Evolutionary conservation across 2,888 invertebrate species (phyloP), one percentile per base, ranked within the genome.

Genomic region (Xanthostigma xanthostigma): DNA sequence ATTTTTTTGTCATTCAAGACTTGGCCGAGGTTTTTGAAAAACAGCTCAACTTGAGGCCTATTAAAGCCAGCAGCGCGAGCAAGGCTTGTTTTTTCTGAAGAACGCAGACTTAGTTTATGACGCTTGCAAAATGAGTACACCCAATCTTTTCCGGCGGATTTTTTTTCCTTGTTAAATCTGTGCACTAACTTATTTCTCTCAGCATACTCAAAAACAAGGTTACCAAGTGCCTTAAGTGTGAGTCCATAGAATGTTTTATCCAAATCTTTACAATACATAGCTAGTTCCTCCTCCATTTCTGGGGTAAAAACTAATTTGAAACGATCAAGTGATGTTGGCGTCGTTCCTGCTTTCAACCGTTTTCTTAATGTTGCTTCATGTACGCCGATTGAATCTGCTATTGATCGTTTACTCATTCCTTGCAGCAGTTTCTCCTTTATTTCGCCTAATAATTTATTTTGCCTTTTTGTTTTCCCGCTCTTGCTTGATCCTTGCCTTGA

Each of bases 31-130:
- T 47, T 50, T 10, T 37, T 9, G 33, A 40, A 46, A 40, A 39
- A 46, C 33, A 9, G 10, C 8, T 53, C 17, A 12, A 55, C 55
- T 54, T 59, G 58, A 41, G 53, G 39, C 54, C 55, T 56, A 54
- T 60, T 59, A 44, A 59, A 60, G 36, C 57, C 58, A 42, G 53
- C 57, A 8, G 56, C 56, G 49, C 58, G 54, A 40, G 39, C 33
- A 6, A 40, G 11, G 27, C 46, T 40, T 14, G 14, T 46, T 39
- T 17, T 8, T 10, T 6, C 13, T 17, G 40, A 14, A 9, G 9
- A 33, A 35, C 40, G 33, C 40, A 46, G 40, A 5, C 39, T 36
- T 9, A 46, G 40, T 11, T 14, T 14, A 12, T 46, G 17, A 37
- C 41, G 17, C 43, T 38, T 42, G 36, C 42, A 5, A 17, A 43